Percentiles rank a stretch among this genome's conserved stretches.
Evolutionary conservation across 2,888 invertebrate genomes (phyloP).

Genomic region (Alentia gelatinosa): DNA sequence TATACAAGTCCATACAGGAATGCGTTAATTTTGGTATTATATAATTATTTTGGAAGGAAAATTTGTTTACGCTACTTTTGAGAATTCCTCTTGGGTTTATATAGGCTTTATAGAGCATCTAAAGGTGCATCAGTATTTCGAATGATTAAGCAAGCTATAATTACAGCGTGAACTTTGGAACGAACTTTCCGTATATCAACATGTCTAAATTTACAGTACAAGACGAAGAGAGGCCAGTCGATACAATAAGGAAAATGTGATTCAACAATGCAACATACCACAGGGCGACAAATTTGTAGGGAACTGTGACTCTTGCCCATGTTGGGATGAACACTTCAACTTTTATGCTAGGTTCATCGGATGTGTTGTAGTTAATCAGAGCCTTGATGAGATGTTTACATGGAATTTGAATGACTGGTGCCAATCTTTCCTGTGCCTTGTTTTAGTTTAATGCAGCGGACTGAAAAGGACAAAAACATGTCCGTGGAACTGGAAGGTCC

Average conservation of each 20-base stretch:
- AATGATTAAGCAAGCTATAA: too few relatives aligned
- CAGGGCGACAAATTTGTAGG: constrained; percentile 36
- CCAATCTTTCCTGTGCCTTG: neutral
- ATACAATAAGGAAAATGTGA: neutral
- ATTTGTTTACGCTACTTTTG: too few relatives aligned
- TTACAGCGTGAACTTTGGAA: too few relatives aligned
- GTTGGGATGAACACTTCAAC: neutral
- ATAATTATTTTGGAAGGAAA: too few relatives aligned
- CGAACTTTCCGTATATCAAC: too few relatives aligned
- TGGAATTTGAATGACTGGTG: neutral
- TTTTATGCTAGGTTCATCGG: constrained; percentile 4
- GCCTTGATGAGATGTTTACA: constrained; percentile 28
- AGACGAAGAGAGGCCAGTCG: neutral
- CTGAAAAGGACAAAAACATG: constrained; percentile 45
- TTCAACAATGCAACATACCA: constrained; percentile 34
- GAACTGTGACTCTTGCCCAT: constrained; percentile 48
- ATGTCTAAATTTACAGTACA: neutral
- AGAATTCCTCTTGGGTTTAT: too few relatives aligned
- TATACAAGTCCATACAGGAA: too few relatives aligned
- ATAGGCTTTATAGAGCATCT: too few relatives aligned
- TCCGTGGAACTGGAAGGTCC: neutral
- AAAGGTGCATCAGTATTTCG: too few relatives aligned
- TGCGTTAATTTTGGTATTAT: too few relatives aligned
- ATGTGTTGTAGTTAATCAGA: neutral
- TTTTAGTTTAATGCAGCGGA: neutral